Evolutionary conservation across 1,140 invertebrate genomes (phyloP), one percentile per base, ranked within the genome.

Genomic region (Papilio machaon): DNA sequence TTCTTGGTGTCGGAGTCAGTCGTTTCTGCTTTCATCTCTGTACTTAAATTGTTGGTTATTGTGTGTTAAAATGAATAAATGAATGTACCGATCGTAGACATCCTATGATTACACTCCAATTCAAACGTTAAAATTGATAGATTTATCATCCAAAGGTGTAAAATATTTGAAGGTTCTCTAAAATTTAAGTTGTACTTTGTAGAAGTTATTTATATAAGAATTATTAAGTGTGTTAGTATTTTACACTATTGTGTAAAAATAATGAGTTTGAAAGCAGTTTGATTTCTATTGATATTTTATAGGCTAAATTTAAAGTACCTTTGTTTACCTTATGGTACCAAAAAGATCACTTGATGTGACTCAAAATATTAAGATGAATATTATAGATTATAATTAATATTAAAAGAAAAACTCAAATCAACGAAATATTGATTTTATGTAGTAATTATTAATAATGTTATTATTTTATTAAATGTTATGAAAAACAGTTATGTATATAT

Each of bases 341-440:
- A 54, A 54, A 54, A 54, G 52, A 54, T 54, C 15, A 15, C 52
- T 17, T 54, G 52, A 54, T 54, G 15, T n/a, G 52, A 54, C 13
- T 9, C 15, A 52, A 2, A 54, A 13, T 54, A 7, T n/a, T 52
- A 52, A 52, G 49, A 3, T 54, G 7, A n/a, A n/a, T 7, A 8
- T n/a, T 38, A 38, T 38, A 58, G 54, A 58, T 58, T n/a, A 17
- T 6, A 9, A 17, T 58, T 19, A 58, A 19, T 5, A 58, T 58
- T n/a, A 17, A 54, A 38, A 54, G 52, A 17, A 19, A 58, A 0
- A 8, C 54, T 58, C 54, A 1, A n/a, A 58, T 6, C 54, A 58
- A 58, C 54, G 54, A 58, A 58, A 58, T 58, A n/a, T 58, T n/a
- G n/a, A n/a, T 58, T 58, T 58, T 8, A 19, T 58, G n/a, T 58